Evolutionary conservation across 2,113 vertebrate genomes (phyloP), one percentile per base, ranked within the genome.

Genomic region (Microtus pennsylvanicus): DNA sequence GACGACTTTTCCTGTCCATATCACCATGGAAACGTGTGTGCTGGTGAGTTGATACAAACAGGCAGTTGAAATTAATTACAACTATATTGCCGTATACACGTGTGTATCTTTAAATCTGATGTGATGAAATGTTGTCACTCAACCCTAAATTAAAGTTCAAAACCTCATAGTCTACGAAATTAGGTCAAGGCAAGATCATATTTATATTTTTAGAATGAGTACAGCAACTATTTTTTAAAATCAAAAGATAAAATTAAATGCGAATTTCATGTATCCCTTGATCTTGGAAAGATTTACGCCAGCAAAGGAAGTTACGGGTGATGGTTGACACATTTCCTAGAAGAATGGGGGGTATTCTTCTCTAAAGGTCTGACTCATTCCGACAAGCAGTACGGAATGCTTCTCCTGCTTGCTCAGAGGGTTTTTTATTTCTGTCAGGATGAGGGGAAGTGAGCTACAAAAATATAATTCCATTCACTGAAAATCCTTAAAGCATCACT

Each of bases 1-100:
- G 99, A 99, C 80, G 99, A 99, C 96, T 99, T 99, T 98, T 99
- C 99, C 91, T 99, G 99, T 96, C 99, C 99, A 0, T 99, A 99
- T 95, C 92, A 99, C 65, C 97, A 98, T 52, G 99, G 99, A 45
- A 97, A 97, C 42, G 87, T 99, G 70, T 99, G 99, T 98, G 99
- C 98, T 97, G 99, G 99, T 99, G 97, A 98, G 99, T 94, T 50
- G n/a, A 93, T 33, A 0, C 50, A 92, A 69, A 55, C 17, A n/a
- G 77, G 69, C 6, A 58, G 26, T 28, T 47, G 92, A 97, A 88
- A 78, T 11, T 30, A n/a, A 75, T 55, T 16, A 33, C 45, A 96
- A 58, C 91, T 35, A 80, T 50, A 33, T 50, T 96, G 42, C 82
- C 58, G 24, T 50, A 65, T 87, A 45, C 33, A 19, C 81, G 86